Conservation (phyloP, 2,888 invertebrate species). For the Macrophya alboannulata region DNA sequence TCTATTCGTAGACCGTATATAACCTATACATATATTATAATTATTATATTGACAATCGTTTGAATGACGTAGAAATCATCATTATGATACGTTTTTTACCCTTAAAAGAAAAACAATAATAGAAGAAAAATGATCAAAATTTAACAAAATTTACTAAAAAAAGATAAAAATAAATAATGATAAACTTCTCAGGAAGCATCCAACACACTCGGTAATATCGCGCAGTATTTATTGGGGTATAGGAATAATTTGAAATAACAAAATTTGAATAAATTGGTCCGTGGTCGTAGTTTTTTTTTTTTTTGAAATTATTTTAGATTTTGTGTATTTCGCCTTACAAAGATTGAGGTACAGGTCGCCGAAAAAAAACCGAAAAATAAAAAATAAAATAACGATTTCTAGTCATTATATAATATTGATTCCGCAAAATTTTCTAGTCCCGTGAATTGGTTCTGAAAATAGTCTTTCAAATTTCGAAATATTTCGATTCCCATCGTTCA, state of each 20-base stretch:
- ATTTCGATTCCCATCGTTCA: background rate
- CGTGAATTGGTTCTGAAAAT: too few relatives aligned
- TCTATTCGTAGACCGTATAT: conserved; percentile 3
- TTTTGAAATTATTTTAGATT: too few relatives aligned
- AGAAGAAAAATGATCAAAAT: background rate
- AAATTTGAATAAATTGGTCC: background rate
- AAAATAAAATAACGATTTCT: too few relatives aligned
- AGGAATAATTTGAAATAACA: too few relatives aligned
- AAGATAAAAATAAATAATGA: background rate
- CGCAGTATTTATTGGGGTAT: background rate
- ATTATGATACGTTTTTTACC: background rate
- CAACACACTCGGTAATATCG: background rate
- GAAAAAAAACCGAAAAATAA: too few relatives aligned
- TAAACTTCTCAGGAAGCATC: conserved; percentile 26
- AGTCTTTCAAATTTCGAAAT: background rate
- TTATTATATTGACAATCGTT: conserved; percentile 9
- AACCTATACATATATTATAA: background rate
- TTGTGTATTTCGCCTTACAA: too few relatives aligned
- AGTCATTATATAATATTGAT: too few relatives aligned
- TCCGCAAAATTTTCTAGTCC: too few relatives aligned
- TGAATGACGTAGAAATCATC: conserved; percentile 51
- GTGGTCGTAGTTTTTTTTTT: too few relatives aligned
- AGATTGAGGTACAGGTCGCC: too few relatives aligned
- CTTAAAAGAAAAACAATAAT: background rate
- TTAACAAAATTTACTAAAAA: background rate